Evolutionary conservation across 2,888 invertebrate species (phyloP), one percentile per base, ranked within the genome.

Genomic region (Torymus auratus): DNA sequence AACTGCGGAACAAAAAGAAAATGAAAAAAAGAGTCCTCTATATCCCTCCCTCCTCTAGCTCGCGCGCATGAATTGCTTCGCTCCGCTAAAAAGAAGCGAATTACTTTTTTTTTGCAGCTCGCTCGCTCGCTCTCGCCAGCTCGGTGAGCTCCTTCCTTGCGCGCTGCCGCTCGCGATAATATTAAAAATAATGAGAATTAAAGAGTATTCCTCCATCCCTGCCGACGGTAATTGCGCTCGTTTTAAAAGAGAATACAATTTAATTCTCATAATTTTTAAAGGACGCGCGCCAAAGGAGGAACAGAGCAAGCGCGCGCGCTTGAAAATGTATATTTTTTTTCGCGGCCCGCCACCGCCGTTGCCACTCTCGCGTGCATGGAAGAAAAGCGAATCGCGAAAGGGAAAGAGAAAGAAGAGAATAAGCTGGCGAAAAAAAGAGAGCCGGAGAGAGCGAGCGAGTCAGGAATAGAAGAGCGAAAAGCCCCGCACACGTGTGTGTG

Each of bases 231-330:
- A 82, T 82, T 78, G 78, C 78, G 78, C 78, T 64, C 78, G 71
- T 78, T 82, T 78, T 68, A 71, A 82, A 80, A 82, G 80, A 80
- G 80, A 80, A 82, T 82, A 82, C 82, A 78, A 82, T 82, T 82
- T 82, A 80, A 82, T 82, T 82, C 78, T 80, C 78, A 80, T 82
- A 80, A 82, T 82, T 80, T 82, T 82, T 80, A 75, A 80, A 82
- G 80, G 77, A 61, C 72, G 74, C 70, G 17, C 72, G 71, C 70
- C 17, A 64, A 72, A 71, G 71, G 71, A 78, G 61, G 14, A 14
- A 41, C 4, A 13, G 64, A 28, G 28, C 3, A 4, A 28, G 28
- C 2, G 28, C 3, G 28, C 28, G 75, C 70, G 67, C 78, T 68
- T 74, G 50, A 78, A 80, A 80, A 82, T 80, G 80, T 70, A 74